Conservation (phyloP, 2,113 vertebrate genomes). For the Catharus fuscescens region DNA sequence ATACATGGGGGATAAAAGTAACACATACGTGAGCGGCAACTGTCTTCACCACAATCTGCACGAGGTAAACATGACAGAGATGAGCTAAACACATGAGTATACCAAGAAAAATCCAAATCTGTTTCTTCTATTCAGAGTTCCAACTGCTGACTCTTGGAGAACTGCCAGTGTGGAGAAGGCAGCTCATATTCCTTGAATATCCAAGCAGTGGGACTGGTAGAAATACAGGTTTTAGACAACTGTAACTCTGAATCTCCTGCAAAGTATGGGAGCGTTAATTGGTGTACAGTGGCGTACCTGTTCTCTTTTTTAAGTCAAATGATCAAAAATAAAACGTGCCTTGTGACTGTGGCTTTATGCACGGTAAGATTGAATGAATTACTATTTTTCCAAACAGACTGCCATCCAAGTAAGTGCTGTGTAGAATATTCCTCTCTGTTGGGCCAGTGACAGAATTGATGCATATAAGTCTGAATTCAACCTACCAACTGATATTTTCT, state of each 20-base stretch:
- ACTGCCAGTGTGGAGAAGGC: not conserved
- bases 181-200: not conserved
- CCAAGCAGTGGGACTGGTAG: not conserved
- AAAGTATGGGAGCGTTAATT: not conserved
- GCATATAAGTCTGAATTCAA: not conserved
- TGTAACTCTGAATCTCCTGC: not conserved
- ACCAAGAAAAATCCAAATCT: not conserved
- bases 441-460: not conserved
- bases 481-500: not conserved
- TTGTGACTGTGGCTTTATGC: not conserved
- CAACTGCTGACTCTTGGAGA: not conserved
- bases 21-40: accelerated
- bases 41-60: not conserved
- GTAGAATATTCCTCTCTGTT: not conserved
- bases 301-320: not conserved
- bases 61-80: not conserved
- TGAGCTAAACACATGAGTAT: not conserved
- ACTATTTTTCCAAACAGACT: not conserved
- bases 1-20: not conserved
- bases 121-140: not conserved
- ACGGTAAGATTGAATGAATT: not conserved
- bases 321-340: not conserved
- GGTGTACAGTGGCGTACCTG: not conserved
- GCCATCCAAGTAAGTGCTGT: accelerated
- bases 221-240: not conserved